These are phyloP conservation scores for Ursus arctos DNA, from an alignment of 2,113 vertebrate genomes.

Conservation along the genomic window DNA sequence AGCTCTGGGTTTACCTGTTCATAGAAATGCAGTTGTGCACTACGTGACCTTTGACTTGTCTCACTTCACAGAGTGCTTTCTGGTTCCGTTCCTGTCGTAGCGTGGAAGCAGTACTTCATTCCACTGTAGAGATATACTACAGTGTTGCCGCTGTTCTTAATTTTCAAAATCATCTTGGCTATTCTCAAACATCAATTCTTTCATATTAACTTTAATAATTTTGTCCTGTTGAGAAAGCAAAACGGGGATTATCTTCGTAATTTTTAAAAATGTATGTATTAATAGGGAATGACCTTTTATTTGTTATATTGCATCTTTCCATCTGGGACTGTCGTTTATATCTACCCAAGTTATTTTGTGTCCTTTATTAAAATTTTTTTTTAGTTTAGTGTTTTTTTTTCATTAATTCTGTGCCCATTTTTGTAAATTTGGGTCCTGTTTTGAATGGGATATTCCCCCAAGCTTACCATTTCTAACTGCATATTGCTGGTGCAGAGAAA, in stretches of 20 bases:
- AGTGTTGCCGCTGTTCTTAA: neutral
- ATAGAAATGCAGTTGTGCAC: neutral
- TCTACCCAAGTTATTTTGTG: neutral
- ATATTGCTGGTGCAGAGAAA: neutral
- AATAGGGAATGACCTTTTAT: neutral
- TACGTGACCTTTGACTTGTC: neutral
- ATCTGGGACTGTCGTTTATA: neutral
- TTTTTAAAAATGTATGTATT: constrained; percentile 11
- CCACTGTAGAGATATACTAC: neutral
- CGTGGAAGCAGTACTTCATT: neutral
- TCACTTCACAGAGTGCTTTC: neutral
- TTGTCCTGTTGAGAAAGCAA: constrained; percentile 31
- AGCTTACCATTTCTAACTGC: neutral
- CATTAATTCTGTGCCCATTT: neutral
- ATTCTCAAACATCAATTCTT: neutral
- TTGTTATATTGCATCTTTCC: neutral
- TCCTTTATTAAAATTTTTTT: neutral
- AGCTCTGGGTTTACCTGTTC: neutral
- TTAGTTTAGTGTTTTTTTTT: neutral
- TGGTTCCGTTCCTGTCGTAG: neutral
- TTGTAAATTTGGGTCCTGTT: neutral
- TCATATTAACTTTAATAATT: neutral
- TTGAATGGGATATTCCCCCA: neutral
- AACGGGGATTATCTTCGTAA: neutral
- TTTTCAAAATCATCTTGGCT: neutral